These are phyloP conservation scores for Gonioctena quinquepunctata DNA, from an alignment of 1,140 invertebrate genomes.

Conservation along the genomic window DNA sequence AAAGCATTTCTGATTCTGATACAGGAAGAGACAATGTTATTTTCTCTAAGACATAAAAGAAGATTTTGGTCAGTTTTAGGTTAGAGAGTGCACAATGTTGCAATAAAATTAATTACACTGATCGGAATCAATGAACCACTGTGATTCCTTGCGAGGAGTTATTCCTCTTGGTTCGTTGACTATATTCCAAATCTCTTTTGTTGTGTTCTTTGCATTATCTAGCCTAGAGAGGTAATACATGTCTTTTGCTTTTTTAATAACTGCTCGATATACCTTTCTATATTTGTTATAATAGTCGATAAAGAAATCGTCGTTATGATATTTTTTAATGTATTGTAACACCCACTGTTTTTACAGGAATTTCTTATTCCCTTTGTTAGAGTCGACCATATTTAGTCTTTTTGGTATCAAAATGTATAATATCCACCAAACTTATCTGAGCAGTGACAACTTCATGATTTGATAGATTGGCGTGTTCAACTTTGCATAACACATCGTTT, in stretches of 20 bases:
- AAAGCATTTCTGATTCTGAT: too few relatives aligned
- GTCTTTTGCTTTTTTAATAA: background rate
- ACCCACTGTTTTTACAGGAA: background rate
- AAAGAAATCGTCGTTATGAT: background rate
- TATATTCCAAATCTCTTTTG: background rate
- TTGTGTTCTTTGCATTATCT: background rate
- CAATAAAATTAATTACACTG: background rate
- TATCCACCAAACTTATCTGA: background rate
- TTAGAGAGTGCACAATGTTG: background rate
- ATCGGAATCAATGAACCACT: background rate
- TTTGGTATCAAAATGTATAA: background rate
- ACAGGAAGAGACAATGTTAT: background rate
- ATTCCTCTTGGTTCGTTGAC: background rate
- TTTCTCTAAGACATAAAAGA: background rate
- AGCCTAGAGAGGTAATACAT: background rate
- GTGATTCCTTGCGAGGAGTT: background rate
- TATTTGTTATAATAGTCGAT: background rate
- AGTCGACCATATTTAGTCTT: background rate
- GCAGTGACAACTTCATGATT: background rate
- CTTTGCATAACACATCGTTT: background rate
- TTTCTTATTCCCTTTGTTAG: background rate
- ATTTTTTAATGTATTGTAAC: background rate
- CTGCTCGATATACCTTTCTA: background rate
- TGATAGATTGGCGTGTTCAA: background rate
- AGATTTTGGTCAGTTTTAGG: background rate